Base-by-base conservation (phyloP, 2,888 invertebrate species). In the Diploptera punctata region DNA sequence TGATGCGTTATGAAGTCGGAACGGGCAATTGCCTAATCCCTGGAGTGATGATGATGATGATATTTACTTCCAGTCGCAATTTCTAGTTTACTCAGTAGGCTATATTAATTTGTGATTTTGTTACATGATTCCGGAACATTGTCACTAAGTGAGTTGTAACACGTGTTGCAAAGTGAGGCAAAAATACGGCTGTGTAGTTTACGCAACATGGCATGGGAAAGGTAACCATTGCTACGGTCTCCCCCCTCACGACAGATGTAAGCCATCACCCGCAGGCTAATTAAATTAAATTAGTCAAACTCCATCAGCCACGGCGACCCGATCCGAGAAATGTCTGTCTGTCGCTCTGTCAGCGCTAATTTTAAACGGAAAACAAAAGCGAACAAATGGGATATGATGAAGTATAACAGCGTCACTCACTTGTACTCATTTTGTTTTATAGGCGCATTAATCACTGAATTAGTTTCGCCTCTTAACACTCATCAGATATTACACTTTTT, bases 231-330 rank as follows among this genome's bases (percentile, higher is more conserved):
- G 67, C 24, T 0, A 21, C n/a, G 21, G 47, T n/a, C 68, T 18
- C 24, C 43, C 29, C 44, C 24, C 49, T 31, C 54, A 13, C 61
- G 61, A 60, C 73, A 73, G 73, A 73, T 73, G 73, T 26, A 21
- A 71, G 60, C 70, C 73, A 68, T 73, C 73, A 70, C 70, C 71
- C 60, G 43, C 26, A 57, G 43, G 73, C 73, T 73, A 70, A n/a
- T n/a, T n/a, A 68, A 73, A 71, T 68, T 70, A 70, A 73, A 71
- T 73, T 70, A 70, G 73, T 73, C 71, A 67, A 71, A 67, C 67
- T 67, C 72, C 72, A 72, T 72, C 72, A 61, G 68, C 65, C 52
- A 47, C 68, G 44, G 44, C 71, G 67, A 57, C 71, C 21, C 67
- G 54, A 70, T 38, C 65, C 65, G 38, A 38, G 44, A 68, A 68